Evolutionary conservation across 2,888 invertebrate species (phyloP).

Genomic region (Mylabris sibirica): DNA sequence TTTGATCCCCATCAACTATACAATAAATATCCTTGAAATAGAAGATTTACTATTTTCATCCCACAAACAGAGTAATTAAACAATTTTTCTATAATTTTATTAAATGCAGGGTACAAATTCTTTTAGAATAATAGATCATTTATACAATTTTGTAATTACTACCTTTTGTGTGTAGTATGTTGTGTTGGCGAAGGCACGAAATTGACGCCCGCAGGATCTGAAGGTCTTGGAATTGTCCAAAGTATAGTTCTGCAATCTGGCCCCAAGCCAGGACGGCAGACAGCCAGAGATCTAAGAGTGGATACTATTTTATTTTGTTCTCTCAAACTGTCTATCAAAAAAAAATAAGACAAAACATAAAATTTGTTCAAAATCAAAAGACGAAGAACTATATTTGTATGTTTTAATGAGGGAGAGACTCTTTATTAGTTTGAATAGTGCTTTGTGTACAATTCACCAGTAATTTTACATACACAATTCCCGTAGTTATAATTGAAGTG

Average conservation of each 20-base stretch:
- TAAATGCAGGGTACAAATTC: slow-evolving; percentile 17
- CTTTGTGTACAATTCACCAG: slow-evolving; percentile 8
- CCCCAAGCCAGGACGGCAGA: slow-evolving; percentile 5
- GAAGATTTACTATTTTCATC: neutral
- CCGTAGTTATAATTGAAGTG: slow-evolving; percentile 38
- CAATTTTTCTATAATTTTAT: slow-evolving; percentile 15
- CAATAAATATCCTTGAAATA: neutral
- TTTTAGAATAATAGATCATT: slow-evolving; percentile 19
- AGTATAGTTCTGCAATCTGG: slow-evolving; percentile 15
- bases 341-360: neutral
- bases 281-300: slow-evolving; percentile 5
- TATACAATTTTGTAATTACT: slow-evolving; percentile 17
- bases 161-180: slow-evolving; percentile 4
- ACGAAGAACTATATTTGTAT: neutral
- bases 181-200: slow-evolving; percentile 15
- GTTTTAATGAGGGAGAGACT: neutral
- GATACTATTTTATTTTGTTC: neutral
- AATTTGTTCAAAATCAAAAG: neutral
- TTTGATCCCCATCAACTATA: neutral
- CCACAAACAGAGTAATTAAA: slow-evolving; percentile 14
- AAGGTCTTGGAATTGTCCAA: slow-evolving; percentile 15
- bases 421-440: neutral
- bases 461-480: slow-evolving; percentile 21
- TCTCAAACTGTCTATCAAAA: neutral
- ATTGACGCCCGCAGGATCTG: slow-evolving; percentile 14